phyloP scores from a whole-genome alignment of 1,140 invertebrate species.

The Heliconius eleuchia region DNA sequence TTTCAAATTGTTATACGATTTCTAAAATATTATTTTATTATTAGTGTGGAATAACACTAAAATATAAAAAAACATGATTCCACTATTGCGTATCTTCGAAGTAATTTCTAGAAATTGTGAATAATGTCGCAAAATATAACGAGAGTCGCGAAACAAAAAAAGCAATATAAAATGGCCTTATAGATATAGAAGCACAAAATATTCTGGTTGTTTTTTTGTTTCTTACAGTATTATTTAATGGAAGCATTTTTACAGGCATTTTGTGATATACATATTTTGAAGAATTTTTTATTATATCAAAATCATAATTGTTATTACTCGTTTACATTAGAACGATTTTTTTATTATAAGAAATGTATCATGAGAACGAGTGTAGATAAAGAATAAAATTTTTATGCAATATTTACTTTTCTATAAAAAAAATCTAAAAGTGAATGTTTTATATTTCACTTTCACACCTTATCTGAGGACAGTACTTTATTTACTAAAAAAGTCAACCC shows the following conservation, averaged over 20 bases:
- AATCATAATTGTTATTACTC: slow-evolving; percentile 20
- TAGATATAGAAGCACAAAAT: slow-evolving; percentile 53
- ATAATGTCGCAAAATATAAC: slow-evolving; percentile 33
- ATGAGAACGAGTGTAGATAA: not conserved
- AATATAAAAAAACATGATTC: too few relatives aligned
- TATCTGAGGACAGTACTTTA: not conserved
- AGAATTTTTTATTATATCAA: slow-evolving; percentile 24
- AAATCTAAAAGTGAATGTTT: not conserved
- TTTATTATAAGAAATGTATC: not conserved
- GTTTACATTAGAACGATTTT: slow-evolving; percentile 10
- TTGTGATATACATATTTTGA: slow-evolving; percentile 53
- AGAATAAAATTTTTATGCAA: not conserved
- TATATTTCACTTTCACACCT: not conserved
- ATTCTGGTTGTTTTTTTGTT: slow-evolving; percentile 41
- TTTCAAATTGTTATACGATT: too few relatives aligned
- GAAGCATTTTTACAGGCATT: slow-evolving; percentile 60
- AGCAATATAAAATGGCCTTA: slow-evolving; percentile 75
- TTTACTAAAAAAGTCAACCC: not conserved
- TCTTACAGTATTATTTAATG: slow-evolving; percentile 64
- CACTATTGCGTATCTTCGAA: too few relatives aligned
- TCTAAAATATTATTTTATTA: too few relatives aligned
- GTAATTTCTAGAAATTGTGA: too few relatives aligned
- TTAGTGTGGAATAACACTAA: too few relatives aligned
- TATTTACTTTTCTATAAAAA: not conserved
- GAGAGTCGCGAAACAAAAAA: slow-evolving; percentile 27